Evolutionary conservation across 1,140 invertebrate species (phyloP).

Genomic region (Vanessa tameamea): DNA sequence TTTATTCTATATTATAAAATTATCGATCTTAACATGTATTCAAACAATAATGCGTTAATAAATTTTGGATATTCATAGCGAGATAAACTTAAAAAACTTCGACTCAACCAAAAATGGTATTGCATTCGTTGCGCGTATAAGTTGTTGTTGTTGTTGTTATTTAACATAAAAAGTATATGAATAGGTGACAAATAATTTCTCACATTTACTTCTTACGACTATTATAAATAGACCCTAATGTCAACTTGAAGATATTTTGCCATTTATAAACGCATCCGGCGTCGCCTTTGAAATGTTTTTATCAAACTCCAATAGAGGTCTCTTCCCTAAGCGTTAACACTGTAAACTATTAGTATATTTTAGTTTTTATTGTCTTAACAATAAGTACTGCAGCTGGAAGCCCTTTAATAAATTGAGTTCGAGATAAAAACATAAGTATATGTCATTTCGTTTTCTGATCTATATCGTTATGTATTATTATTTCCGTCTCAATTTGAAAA

Average conservation of each 20-base stretch:
- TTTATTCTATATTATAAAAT: no score
- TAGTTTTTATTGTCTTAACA: conserved; percentile 6
- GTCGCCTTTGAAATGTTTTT: background rate
- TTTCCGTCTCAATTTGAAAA: no score
- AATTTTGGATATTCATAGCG: no score
- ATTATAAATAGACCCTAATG: conserved; percentile 4
- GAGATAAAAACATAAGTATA: no score
- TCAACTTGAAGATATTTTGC: background rate
- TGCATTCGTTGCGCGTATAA: background rate
- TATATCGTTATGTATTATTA: no score
- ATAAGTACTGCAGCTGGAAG: background rate
- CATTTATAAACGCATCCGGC: conserved; percentile 4
- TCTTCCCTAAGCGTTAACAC: background rate
- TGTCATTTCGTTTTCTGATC: no score
- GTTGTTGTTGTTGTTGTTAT: background rate
- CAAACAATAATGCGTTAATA: no score
- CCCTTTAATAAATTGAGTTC: background rate
- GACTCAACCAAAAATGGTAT: background rate
- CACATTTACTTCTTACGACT: background rate
- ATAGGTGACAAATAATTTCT: conserved; percentile 2
- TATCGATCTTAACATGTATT: no score
- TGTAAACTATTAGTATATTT: background rate
- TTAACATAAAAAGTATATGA: background rate
- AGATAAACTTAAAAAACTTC: background rate
- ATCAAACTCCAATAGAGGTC: background rate